Base-by-base conservation (phyloP, 2,888 invertebrate genomes). In the Amphiduros pacificus region DNA sequence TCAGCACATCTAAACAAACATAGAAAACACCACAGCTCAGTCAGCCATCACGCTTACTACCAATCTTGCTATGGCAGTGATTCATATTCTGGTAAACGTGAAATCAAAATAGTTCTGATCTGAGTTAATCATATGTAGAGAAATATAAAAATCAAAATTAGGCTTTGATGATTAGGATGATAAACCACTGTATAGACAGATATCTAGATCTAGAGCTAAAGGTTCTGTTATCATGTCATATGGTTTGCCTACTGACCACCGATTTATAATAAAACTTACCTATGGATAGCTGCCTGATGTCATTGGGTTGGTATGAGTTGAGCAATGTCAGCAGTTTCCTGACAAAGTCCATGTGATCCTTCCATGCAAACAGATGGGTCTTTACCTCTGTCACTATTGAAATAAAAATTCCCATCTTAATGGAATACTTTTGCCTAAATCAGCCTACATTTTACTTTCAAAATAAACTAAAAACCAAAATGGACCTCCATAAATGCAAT, bases 271-370 rank as follows among this genome's bases (percentile, higher is more conserved):
- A 26, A 9, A 11, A 55, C 72, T 83, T 85, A 88, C 91, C 91
- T 70, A 94, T 87, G 57, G 92, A 90, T 53, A 90, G 86, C 65
- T 88, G 88, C 65, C 94, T 86, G 82, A 94, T 88, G 72, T 94
- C 92, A 3, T 90, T 88, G 40, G 93, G 91, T 77, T 93, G 93
- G 78, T 91, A 94, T 17, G 93, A 90, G 79, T 94, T 94, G 58
- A 94, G 87, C 69, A 95, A 85, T 0, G 93, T 92, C 32, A 94
- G 89, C 67, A 95, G 84, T 64, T 94, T 89, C 62, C 93, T 87
- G n/a, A 93, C 86, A 20, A 93, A 90, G 79, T 94, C 94, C 41
- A 91, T 88, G 88, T 93, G 90, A 74, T 94, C 94, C 82, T 94
- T 94, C 82, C 83, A 83, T 55, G 74, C 71, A 55, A 71, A 67